Base-by-base conservation (phyloP, 2,888 invertebrate genomes). In the Gryllus longicercus region DNA sequence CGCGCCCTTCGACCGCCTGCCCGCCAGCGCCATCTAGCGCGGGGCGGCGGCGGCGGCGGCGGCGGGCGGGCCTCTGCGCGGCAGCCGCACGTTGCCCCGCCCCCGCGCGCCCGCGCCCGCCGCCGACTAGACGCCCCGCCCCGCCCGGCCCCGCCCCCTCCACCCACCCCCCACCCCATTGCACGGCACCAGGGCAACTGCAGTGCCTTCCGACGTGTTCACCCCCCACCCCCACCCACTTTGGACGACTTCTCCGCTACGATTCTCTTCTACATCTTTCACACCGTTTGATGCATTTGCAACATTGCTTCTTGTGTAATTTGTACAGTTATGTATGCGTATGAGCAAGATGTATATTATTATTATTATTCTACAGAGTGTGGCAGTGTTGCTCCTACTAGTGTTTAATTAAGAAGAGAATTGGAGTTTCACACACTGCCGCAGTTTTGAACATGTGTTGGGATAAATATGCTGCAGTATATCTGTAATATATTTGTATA, bases 171-270 rank as follows among this genome's bases (percentile, higher is more conserved):
- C 38, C 38, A 38, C 38, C 38, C 38, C 38, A 21, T 21, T 8
- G 38, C 38, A 38, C 38, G 38, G 38, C 38, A 38, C 38, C 38
- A 38, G 38, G 38, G 8, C 38, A 8, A 38, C 38, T 38, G 38
- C 38, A 38, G 38, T 38, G 38, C 38, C 38, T 38, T 38, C 38
- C 38, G 38, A 38, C 38, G 38, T 38, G 38, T 38, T 38, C 38
- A 38, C 38, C 38, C 38, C 2, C 38, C n/a, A n/a, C n/a, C n/a
- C n/a, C 21, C 38, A 18, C 79, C 79, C n/a, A 50, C 76, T 12
- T 74, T 79, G 11, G 80, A 80, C 49, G 79, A 80, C 76, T 77
- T 80, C 18, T 79, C 80, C 8, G 79, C 80, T 49, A 80, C 38
- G 38, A 38, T 38, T 38, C 38, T 38, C 38, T 38, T 38, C 38